Conservation (phyloP, 2,113 vertebrate species). For the Prietella phreatophila region DNA sequence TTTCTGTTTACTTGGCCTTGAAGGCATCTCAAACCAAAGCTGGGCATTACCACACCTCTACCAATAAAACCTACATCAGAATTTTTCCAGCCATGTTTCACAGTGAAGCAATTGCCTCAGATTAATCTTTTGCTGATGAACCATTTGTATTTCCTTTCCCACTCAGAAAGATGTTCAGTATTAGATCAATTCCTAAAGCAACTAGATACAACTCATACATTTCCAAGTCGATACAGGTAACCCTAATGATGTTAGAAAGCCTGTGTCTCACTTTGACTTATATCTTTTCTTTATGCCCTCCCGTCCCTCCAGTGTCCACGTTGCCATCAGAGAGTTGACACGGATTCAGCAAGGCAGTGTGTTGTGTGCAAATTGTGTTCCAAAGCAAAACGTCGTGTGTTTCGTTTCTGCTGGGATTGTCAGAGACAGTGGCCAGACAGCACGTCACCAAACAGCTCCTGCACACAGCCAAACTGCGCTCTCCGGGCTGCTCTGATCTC, state of each 20-base stretch:
- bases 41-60: background rate
- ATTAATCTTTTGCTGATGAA: background rate
- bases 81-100: background rate
- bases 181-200: background rate
- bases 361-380: constrained; percentile 44
- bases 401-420: constrained; percentile 56
- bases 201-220: background rate
- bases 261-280: background rate
- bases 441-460: background rate
- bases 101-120: background rate
- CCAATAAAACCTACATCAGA: background rate
- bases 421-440: constrained; percentile 42
- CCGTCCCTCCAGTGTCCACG: constrained; percentile 42
- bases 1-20: background rate
- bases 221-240: background rate
- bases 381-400: constrained; percentile 21
- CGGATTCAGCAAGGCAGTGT: constrained; percentile 31
- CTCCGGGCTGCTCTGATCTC: constrained; percentile 53
- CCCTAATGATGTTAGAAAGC: background rate
- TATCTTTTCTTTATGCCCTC: background rate
- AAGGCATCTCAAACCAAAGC: background rate
- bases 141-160: background rate
- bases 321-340: constrained; percentile 10
- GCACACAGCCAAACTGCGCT: constrained; percentile 42
- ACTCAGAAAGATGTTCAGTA: background rate